Evolutionary conservation across 2,113 vertebrate species (phyloP).

Genomic region (Numenius arquata): DNA sequence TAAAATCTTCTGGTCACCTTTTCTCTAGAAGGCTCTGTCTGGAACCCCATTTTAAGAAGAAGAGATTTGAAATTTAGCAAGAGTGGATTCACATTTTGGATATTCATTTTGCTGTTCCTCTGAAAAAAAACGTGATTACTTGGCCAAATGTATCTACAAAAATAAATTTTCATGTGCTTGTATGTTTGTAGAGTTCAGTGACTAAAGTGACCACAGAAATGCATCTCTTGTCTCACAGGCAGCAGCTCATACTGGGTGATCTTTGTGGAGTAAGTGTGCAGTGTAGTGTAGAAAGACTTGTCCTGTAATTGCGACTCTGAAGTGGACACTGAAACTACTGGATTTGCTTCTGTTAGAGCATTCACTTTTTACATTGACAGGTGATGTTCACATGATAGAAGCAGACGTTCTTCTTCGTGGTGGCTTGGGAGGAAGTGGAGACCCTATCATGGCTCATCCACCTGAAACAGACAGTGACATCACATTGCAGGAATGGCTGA

Average conservation of each 20-base stretch:
- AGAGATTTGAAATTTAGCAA: neutral
- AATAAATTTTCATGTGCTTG: rapidly evolving
- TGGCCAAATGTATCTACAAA: neutral
- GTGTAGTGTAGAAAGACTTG: neutral
- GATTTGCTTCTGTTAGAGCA: neutral
- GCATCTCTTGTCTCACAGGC: neutral
- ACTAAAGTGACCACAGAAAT: rapidly evolving
- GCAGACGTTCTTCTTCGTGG: constrained; percentile 84
- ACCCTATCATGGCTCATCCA: constrained; percentile 93
- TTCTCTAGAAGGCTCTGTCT: neutral
- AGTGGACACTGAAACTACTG: neutral
- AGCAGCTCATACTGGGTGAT: neutral
- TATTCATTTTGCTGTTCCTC: rapidly evolving
- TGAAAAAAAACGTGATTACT: rapidly evolving
- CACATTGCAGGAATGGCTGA: constrained; percentile 85
- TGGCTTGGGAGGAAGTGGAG: constrained; percentile 49
- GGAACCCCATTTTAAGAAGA: neutral
- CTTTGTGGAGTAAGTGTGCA: neutral
- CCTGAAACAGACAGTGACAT: constrained; percentile 88
- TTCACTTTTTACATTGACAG: constrained; percentile 57
- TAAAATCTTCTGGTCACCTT: neutral
- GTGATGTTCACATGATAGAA: constrained; percentile 89
- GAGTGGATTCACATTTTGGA: neutral
- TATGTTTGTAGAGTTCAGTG: neutral
- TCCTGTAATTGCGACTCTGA: neutral